A percentile compares a stretch with the other conserved stretches of the same genome.
Evolutionary conservation across 2,113 vertebrate species (phyloP).

Genomic region (Perognathus longimembris): DNA sequence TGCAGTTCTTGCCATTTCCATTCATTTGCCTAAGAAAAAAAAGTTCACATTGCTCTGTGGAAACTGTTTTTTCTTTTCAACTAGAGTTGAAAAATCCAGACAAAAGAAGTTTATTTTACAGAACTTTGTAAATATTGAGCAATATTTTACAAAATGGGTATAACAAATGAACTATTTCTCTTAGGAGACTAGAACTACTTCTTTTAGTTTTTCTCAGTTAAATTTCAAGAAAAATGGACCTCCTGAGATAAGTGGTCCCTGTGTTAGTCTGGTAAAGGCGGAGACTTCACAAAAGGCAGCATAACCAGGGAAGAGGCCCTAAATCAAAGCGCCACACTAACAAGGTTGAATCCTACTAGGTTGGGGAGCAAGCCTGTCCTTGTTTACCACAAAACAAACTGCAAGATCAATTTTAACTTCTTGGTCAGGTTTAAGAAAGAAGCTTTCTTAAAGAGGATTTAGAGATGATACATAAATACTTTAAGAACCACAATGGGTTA

Average conservation of each 20-base stretch:
- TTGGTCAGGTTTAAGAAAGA: conserved; percentile 7
- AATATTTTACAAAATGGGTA: conserved; percentile 33
- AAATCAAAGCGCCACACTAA: conserved; percentile 29
- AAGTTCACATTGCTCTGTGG: conserved; percentile 23
- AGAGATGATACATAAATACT: conserved; percentile 55
- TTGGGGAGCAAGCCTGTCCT: conserved; percentile 8
- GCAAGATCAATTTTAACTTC: conserved; percentile 21
- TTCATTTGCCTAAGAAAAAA: conserved; percentile 50
- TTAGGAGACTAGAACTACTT: conserved; percentile 30
- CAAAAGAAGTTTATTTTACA: conserved; percentile 11
- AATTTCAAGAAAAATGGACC: conserved; percentile 65
- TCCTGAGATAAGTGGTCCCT: conserved; percentile 61
- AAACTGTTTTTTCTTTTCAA: conserved; percentile 48
- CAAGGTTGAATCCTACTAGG: conserved; percentile 6
- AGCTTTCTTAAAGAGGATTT: neutral
- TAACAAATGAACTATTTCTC: conserved; percentile 21
- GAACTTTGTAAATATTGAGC: conserved; percentile 26
- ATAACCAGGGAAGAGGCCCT: conserved; percentile 37
- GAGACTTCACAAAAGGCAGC: neutral
- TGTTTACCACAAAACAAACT: conserved; percentile 41
- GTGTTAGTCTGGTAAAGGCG: conserved; percentile 42
- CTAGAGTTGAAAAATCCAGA: conserved; percentile 52
- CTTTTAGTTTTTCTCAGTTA: conserved; percentile 28
- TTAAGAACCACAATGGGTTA: conserved; percentile 17
- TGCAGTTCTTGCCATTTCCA: conserved; percentile 20